Evolutionary conservation across 2,113 vertebrate species (phyloP).

Genomic region (Nasalis larvatus): DNA sequence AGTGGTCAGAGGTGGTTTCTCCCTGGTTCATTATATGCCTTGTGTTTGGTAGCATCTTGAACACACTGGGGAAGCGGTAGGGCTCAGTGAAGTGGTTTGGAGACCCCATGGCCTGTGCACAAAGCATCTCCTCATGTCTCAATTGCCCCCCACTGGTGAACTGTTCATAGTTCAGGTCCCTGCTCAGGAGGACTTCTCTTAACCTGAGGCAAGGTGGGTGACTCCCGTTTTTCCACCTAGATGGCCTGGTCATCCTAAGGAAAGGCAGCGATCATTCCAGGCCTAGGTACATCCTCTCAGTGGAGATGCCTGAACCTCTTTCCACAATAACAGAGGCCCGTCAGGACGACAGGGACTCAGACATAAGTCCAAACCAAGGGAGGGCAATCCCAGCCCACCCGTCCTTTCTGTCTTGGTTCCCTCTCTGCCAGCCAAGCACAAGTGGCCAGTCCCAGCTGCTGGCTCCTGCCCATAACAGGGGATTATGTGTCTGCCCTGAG

Average conservation of each 20-base stretch:
- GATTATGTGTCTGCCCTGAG: not conserved
- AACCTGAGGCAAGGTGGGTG: not conserved
- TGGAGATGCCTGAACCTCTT: not conserved
- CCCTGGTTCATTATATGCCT: not conserved
- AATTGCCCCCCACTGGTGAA: fast-evolving
- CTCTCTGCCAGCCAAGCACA: not conserved
- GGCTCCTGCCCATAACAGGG: too few relatives aligned
- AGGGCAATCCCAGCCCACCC: fast-evolving
- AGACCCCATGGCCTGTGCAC: not conserved
- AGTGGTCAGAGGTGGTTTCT: not conserved
- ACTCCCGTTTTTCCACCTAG: too few relatives aligned
- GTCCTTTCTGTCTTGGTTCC: not conserved
- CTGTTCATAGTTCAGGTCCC: not conserved
- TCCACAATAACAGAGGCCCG: not conserved
- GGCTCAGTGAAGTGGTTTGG: not conserved
- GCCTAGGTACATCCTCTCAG: too few relatives aligned
- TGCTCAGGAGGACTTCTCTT: not conserved
- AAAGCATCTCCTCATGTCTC: not conserved
- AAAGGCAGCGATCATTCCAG: not conserved
- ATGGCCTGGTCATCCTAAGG: not conserved
- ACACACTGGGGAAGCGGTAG: fast-evolving
- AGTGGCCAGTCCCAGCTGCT: not conserved
- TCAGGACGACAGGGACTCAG: not conserved
- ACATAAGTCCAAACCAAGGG: not conserved
- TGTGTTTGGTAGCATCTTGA: not conserved